A percentile compares a stretch with the other conserved stretches of the same genome.
Evolutionary conservation across 2,113 vertebrate genomes (phyloP).

Genomic region (Clarias magur): DNA sequence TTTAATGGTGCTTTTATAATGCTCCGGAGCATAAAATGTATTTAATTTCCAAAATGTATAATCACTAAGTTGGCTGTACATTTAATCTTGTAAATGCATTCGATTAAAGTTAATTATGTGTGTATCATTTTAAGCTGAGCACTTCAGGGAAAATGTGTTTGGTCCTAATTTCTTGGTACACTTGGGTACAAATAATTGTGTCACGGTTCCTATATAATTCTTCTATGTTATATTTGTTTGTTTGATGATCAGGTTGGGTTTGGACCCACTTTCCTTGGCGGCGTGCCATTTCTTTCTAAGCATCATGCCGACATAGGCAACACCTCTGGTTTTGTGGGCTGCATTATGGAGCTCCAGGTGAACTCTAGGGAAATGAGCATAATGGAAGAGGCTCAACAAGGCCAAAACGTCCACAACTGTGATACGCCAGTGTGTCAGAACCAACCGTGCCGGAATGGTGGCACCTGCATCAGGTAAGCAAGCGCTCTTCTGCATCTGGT

Average conservation of each 20-base stretch:
- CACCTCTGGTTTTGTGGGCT: constrained; percentile 74
- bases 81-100: constrained; percentile 2
- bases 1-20: neutral
- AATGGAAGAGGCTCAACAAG: constrained; percentile 71
- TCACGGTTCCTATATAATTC: neutral
- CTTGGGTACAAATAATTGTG: neutral
- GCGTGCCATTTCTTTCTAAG: constrained; percentile 70
- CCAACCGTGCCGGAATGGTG: constrained; percentile 79
- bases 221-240: neutral
- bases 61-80: neutral
- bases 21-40: neutral
- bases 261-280: constrained; percentile 80
- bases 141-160: neutral
- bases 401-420: constrained; percentile 82
- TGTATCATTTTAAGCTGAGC: neutral
- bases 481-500: constrained; percentile 19
- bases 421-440: constrained; percentile 73
- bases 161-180: neutral
- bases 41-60: neutral
- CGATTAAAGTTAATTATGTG: neutral
- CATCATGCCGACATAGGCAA: constrained; percentile 58
- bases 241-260: constrained; percentile 68
- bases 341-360: constrained; percentile 79
- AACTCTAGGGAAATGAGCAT: constrained; percentile 78
- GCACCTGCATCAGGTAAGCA: constrained; percentile 79